phyloP scores from a whole-genome alignment of 2,797 vertebrate species.

The Silurus aristotelis region DNA sequence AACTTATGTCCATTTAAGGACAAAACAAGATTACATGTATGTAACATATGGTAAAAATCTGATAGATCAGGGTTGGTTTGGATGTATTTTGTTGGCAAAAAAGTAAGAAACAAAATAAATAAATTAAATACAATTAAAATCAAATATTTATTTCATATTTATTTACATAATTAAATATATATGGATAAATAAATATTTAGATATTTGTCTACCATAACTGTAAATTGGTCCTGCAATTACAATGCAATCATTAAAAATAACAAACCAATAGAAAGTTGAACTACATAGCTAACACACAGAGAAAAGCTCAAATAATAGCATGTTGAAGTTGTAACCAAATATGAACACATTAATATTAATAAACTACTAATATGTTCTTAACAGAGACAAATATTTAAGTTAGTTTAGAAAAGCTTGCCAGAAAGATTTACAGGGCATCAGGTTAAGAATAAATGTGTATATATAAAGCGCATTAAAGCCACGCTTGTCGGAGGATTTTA shows the following conservation, averaged over 20 bases:
- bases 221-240: neutral
- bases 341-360: neutral
- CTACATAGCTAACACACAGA: neutral
- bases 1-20: slow-evolving; percentile 72
- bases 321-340: no score
- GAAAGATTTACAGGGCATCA: neutral
- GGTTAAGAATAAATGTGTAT: neutral
- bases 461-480: neutral
- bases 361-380: neutral
- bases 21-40: slow-evolving; percentile 68
- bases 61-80: neutral
- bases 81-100: neutral
- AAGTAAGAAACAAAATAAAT: neutral
- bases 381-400: neutral
- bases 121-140: neutral
- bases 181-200: neutral
- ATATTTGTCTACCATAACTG: neutral
- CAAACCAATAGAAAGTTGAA: neutral
- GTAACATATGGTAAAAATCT: slow-evolving; percentile 62
- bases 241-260: neutral
- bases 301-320: neutral
- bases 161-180: no score
- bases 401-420: neutral
- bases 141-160: no score
- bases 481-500: neutral